These are phyloP conservation scores for Champsocephalus esox DNA, from an alignment of 2,797 vertebrate genomes.

Conservation along the genomic window DNA sequence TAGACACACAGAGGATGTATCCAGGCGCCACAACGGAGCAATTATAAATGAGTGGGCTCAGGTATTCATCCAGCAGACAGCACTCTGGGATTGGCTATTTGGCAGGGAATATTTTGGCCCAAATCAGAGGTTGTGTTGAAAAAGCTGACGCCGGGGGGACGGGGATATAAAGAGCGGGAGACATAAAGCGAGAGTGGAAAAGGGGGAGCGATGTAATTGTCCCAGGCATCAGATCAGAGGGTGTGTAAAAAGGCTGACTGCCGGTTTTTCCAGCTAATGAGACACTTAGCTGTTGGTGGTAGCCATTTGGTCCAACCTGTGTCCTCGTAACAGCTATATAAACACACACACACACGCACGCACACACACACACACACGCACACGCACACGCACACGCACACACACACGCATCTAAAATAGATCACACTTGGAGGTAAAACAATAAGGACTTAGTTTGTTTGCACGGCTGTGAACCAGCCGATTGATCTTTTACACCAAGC, in stretches of 20 bases:
- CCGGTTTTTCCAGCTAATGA: constrained; percentile 76
- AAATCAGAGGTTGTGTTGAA: constrained; percentile 65
- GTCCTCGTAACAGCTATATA: constrained; percentile 33
- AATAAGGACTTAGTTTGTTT: background rate
- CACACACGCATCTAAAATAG: background rate
- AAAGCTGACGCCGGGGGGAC: constrained; percentile 63
- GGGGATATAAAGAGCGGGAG: constrained; percentile 46
- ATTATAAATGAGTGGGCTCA: constrained; percentile 76
- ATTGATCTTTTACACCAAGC: no score
- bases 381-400: constrained; percentile 19
- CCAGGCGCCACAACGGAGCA: constrained; percentile 68
- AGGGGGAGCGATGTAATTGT: constrained; percentile 47
- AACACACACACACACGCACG: constrained; percentile 22
- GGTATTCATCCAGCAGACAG: constrained; percentile 77
- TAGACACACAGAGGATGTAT: constrained; percentile 42
- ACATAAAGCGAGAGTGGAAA: constrained; percentile 52
- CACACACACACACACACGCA: constrained; percentile 16
- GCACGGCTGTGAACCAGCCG: no score
- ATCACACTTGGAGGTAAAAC: background rate
- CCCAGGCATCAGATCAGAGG: constrained; percentile 59
- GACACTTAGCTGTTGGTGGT: constrained; percentile 64
- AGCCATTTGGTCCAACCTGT: constrained; percentile 43
- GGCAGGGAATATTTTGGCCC: constrained; percentile 71
- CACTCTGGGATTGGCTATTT: constrained; percentile 73
- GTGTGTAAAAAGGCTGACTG: constrained; percentile 64